Conservation (phyloP, 2,888 invertebrate genomes). For the Pasiphila rectangulata region DNA sequence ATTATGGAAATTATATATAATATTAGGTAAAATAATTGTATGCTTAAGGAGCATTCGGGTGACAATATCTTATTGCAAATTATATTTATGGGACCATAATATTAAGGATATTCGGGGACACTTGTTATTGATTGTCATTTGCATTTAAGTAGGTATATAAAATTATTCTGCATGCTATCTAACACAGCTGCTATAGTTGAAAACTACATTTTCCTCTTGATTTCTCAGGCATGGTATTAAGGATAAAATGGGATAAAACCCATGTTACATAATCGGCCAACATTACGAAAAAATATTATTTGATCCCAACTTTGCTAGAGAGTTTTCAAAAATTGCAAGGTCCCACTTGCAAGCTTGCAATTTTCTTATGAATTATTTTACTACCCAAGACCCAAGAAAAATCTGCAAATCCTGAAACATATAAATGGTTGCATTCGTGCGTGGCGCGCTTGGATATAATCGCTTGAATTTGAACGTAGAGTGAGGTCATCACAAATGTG, state of each 20-base stretch:
- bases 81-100: no score
- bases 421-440: conserved; percentile 32
- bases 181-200: neutral
- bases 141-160: neutral
- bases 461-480: conserved; percentile 13
- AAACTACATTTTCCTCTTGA: neutral
- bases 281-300: no score
- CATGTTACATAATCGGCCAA: neutral
- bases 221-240: conserved; percentile 1
- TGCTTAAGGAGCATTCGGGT: no score
- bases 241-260: conserved; percentile 11
- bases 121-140: no score
- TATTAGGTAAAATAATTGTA: no score
- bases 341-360: neutral
- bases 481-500: conserved; percentile 58
- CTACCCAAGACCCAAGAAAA: no score
- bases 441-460: conserved; percentile 38
- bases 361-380: no score
- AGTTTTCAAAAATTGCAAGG: no score
- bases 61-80: no score
- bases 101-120: no score
- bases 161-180: neutral
- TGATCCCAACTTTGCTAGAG: no score
- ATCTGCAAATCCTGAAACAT: conserved; percentile 14
- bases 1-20: no score